These are phyloP conservation scores for Tachycineta bicolor DNA, from an alignment of 2,113 vertebrate genomes.

Conservation along the genomic window DNA sequence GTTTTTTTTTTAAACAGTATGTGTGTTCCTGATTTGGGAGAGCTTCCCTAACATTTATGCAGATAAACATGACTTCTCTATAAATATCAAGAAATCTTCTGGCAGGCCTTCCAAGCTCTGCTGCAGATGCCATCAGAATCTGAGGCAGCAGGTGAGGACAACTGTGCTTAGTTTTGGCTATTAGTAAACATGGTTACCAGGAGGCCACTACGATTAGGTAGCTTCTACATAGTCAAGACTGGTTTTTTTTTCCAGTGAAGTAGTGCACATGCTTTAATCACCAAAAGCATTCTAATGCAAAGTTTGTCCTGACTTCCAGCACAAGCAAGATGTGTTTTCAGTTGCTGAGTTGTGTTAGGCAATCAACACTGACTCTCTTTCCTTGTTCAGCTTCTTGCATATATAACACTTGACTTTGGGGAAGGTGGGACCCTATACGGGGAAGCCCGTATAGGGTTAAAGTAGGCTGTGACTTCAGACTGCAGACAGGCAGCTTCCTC, in stretches of 20 bases:
- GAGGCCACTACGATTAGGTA: neutral
- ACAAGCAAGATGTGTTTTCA: neutral
- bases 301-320: neutral
- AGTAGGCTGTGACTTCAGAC: neutral
- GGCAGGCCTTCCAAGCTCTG: neutral
- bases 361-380: neutral
- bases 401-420: fast-evolving
- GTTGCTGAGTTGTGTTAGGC: neutral
- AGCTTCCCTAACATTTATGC: neutral
- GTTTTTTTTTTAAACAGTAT: neutral
- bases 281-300: neutral
- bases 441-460: neutral
- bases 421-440: too few species aligned
- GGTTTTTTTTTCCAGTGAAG: neutral
- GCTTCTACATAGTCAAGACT: neutral
- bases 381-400: neutral
- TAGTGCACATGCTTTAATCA: neutral
- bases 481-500: constrained; percentile 2
- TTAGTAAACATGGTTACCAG: neutral
- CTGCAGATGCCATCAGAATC: neutral
- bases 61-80: neutral
- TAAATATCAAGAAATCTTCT: neutral
- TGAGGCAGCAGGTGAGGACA: neutral
- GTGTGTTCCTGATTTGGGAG: neutral
- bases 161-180: neutral